These are phyloP conservation scores for Liodrosophila aerea DNA, from an alignment of 2,888 invertebrate genomes.

Conservation along the genomic window DNA sequence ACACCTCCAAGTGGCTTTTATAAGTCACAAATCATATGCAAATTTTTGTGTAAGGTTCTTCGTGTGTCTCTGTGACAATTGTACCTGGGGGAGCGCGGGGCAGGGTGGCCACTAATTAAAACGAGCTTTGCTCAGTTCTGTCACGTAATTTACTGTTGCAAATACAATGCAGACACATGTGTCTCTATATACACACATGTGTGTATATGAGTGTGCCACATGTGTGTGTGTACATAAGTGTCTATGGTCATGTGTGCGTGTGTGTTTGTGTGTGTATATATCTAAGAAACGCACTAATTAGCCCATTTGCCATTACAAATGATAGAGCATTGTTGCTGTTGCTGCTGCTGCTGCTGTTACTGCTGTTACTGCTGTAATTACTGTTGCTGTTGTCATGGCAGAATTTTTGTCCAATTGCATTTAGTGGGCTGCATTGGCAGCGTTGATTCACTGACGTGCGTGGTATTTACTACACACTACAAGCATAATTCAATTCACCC, in stretches of 20 bases:
- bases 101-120: conserved; percentile 42
- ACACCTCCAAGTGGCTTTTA: too few relatives aligned
- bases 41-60: too few relatives aligned
- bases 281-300: conserved; percentile 57
- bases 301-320: conserved; percentile 39
- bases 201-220: neutral
- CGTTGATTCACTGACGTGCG: conserved; percentile 52
- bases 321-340: conserved; percentile 35
- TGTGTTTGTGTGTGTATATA: conserved; percentile 14
- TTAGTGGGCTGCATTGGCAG: conserved; percentile 47
- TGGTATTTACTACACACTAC: conserved; percentile 16
- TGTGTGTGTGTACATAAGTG: neutral
- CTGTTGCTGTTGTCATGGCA: conserved; percentile 26
- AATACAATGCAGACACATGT: conserved; percentile 29
- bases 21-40: too few relatives aligned
- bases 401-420: conserved; percentile 51
- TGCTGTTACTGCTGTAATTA: conserved; percentile 8
- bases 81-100: neutral
- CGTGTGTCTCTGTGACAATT: neutral
- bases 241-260: neutral
- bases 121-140: conserved; percentile 42
- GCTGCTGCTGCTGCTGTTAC: conserved; percentile 11
- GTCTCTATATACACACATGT: conserved; percentile 3
- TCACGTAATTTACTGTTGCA: conserved; percentile 51
- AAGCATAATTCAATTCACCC: conserved; percentile 31